Conservation (phyloP, 2,797 vertebrate genomes). For the Falco columbarius region DNA sequence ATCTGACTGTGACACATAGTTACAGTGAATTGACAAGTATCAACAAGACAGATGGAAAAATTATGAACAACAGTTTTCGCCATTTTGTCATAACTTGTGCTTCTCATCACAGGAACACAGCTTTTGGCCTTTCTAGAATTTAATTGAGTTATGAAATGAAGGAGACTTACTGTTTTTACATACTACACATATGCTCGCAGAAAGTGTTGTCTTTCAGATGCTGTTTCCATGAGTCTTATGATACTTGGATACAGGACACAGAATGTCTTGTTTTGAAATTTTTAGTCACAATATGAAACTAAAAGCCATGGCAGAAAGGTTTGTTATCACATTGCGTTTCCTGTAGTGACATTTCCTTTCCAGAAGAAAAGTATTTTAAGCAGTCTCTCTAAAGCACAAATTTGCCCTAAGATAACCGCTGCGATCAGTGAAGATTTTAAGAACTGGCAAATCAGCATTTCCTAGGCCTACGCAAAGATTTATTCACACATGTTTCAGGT, state of each 20-base stretch:
- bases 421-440: not conserved
- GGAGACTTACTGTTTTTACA: not conserved
- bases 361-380: not conserved
- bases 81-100: not conserved
- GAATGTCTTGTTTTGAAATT: not conserved
- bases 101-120: not conserved
- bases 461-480: not conserved
- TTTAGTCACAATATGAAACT: not conserved
- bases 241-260: not conserved
- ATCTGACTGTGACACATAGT: conserved; percentile 41
- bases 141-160: not conserved
- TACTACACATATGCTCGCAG: rapidly evolving
- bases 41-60: not conserved
- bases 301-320: not conserved
- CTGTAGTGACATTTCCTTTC: not conserved
- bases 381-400: not conserved
- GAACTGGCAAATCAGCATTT: not conserved
- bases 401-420: not conserved
- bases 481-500: not conserved
- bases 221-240: not conserved
- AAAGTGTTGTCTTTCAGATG: not conserved
- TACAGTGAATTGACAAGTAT: conserved; percentile 18
- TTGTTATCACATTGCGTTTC: not conserved
- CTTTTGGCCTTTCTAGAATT: not conserved
- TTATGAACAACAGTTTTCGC: not conserved